A percentile compares a stretch with the other conserved stretches of the same genome.
Evolutionary conservation across 2,113 vertebrate species (phyloP).

Genomic region (Progne subis): DNA sequence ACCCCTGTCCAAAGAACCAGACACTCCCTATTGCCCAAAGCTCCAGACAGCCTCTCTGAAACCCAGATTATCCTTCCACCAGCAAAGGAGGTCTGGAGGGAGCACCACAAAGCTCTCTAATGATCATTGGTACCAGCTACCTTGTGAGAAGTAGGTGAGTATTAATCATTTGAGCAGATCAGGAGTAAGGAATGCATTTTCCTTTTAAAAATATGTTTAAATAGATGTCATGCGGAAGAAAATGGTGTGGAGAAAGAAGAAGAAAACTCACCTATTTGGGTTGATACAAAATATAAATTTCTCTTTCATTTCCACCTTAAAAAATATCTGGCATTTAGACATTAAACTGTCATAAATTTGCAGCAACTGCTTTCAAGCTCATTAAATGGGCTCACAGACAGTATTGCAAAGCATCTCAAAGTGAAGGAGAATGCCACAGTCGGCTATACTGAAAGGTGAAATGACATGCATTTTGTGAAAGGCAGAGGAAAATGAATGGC

Average conservation of each 20-base stretch:
- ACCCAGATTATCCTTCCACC: not conserved
- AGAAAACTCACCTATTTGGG: not conserved
- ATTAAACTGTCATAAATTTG: conserved; percentile 60
- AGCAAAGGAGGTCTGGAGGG: not conserved
- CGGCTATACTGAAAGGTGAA: conserved; percentile 44
- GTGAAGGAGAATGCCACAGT: conserved; percentile 35
- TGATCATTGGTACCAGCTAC: not conserved
- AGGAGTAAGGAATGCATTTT: not conserved
- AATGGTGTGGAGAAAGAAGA: not conserved
- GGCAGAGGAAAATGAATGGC: conserved; percentile 64
- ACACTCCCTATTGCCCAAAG: not conserved
- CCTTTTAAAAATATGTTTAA: not conserved
- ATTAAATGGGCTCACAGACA: conserved; percentile 61
- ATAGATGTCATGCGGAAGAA: not conserved
- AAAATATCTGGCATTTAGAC: conserved; percentile 42
- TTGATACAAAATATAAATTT: not conserved
- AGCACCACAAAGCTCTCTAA: not conserved
- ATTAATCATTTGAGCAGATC: not conserved
- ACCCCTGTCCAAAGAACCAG: not conserved
- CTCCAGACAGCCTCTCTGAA: not conserved
- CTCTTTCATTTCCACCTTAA: not conserved
- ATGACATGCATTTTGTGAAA: conserved; percentile 62
- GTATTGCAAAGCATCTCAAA: conserved; percentile 54
- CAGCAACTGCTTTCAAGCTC: conserved; percentile 62
- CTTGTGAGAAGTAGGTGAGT: not conserved